These are phyloP conservation scores for Lepidochrysops patricia DNA, from an alignment of 2,888 invertebrate species.

Conservation along the genomic window DNA sequence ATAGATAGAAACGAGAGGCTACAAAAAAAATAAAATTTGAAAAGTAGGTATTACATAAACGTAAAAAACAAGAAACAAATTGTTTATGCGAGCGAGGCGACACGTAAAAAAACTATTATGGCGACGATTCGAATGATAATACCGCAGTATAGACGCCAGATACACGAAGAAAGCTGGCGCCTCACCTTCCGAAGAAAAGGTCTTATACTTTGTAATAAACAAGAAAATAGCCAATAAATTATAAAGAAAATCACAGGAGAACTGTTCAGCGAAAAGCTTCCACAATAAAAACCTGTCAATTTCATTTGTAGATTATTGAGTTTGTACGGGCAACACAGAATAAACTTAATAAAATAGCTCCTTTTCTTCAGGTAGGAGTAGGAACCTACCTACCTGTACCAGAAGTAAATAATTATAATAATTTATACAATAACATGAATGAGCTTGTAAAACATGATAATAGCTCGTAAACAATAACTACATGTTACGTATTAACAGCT, in stretches of 20 bases:
- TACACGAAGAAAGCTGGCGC: constrained; percentile 12
- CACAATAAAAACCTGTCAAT: background rate
- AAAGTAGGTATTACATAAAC: too few relatives aligned
- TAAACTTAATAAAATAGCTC: background rate
- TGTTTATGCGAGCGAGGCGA: background rate
- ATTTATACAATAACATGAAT: constrained; percentile 14
- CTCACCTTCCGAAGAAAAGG: constrained; percentile 2
- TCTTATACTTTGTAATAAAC: constrained; percentile 3
- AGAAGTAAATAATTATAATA: background rate
- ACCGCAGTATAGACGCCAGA: background rate
- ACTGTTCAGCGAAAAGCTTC: background rate
- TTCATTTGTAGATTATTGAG: background rate
- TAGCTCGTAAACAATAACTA: constrained; percentile 3
- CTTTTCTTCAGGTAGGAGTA: background rate
- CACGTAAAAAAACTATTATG: background rate
- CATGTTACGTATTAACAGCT: background rate
- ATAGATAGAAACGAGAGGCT: too few relatives aligned
- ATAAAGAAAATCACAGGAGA: background rate
- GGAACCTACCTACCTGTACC: background rate
- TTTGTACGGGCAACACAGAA: background rate
- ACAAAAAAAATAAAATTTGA: too few relatives aligned
- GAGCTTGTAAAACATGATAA: constrained; percentile 5
- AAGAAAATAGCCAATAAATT: background rate
- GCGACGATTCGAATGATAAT: constrained; percentile 4
- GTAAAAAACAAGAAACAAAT: background rate